phyloP scores from a whole-genome alignment of 2,113 vertebrate genomes.

The Conger conger region DNA sequence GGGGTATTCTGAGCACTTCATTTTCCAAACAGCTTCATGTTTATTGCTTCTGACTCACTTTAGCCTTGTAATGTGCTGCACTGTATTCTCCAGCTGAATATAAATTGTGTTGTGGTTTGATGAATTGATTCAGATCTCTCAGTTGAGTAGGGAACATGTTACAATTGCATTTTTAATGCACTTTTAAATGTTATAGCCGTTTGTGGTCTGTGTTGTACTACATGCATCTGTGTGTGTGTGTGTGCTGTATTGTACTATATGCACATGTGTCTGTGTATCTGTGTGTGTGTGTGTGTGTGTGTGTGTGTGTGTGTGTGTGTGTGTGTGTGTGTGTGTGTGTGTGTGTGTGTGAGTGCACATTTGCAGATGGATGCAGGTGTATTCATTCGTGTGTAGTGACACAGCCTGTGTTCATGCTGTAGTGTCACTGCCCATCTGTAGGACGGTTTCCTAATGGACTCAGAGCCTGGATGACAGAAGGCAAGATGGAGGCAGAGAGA shows the following conservation, averaged over 20 bases:
- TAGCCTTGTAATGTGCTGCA: not conserved
- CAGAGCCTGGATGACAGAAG: constrained; percentile 59
- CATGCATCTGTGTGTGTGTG: too few species aligned
- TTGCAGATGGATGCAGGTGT: not conserved
- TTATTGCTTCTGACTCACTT: not conserved
- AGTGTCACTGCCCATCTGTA: constrained; percentile 30
- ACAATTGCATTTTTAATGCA: not conserved
- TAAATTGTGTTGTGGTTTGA: not conserved
- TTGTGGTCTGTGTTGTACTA: not conserved
- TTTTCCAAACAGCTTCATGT: not conserved
- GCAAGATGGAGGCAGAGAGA: constrained; percentile 46
- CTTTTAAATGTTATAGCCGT: not conserved
- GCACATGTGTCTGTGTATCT: not conserved
- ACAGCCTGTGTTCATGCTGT: not conserved
- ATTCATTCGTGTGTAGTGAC: not conserved
- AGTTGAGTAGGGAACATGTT: not conserved
- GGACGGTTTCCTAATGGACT: constrained; percentile 60
- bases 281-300: not conserved
- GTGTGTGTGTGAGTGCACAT: not conserved
- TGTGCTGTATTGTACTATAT: not conserved
- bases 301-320: not conserved
- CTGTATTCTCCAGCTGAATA: not conserved
- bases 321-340: not conserved
- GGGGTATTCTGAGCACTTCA: not conserved
- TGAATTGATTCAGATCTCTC: not conserved